phyloP scores from a whole-genome alignment of 2,113 vertebrate species.

The Megaceryle maxima region DNA sequence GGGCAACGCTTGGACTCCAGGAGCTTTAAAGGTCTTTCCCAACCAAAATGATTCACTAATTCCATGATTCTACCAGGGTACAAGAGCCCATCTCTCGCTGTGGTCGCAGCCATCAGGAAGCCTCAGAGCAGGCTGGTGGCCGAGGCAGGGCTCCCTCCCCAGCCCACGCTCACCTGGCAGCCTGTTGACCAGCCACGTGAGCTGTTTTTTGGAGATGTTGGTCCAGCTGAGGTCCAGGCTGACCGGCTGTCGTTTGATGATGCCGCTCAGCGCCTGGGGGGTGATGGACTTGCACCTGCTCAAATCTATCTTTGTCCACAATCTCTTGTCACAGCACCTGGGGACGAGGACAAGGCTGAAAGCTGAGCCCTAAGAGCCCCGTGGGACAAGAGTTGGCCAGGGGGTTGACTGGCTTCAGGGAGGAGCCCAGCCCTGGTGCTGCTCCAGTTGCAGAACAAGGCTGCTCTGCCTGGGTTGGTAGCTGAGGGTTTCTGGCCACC shows the following conservation, averaged over 20 bases:
- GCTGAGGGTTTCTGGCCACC: fast-evolving
- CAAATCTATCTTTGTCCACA: conserved; percentile 94
- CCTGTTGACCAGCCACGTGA: conserved; percentile 94
- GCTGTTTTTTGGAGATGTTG: conserved; percentile 97
- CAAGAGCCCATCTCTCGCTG: fast-evolving
- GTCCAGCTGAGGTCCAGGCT: conserved; percentile 97
- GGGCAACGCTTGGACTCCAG: not conserved
- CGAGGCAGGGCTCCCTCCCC: not conserved
- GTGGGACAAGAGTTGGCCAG: fast-evolving
- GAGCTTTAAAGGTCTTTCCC: not conserved
- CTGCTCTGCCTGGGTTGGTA: not conserved
- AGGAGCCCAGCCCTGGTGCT: fast-evolving
- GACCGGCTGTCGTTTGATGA: conserved; percentile 95
- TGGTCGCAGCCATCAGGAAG: not conserved
- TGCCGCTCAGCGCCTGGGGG: conserved; percentile 92
- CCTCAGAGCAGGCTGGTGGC: fast-evolving
- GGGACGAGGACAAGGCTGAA: conserved; percentile 12
- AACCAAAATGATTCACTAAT: not conserved
- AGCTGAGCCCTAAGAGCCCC: not conserved
- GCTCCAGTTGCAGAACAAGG: not conserved
- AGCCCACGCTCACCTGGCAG: conserved; percentile 82
- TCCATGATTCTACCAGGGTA: not conserved
- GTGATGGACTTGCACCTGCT: conserved; percentile 92
- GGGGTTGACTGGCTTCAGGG: fast-evolving
- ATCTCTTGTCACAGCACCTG: conserved; percentile 97